Evolutionary conservation across 2,113 vertebrate species (phyloP).

Genomic region (Chloebia gouldiae): DNA sequence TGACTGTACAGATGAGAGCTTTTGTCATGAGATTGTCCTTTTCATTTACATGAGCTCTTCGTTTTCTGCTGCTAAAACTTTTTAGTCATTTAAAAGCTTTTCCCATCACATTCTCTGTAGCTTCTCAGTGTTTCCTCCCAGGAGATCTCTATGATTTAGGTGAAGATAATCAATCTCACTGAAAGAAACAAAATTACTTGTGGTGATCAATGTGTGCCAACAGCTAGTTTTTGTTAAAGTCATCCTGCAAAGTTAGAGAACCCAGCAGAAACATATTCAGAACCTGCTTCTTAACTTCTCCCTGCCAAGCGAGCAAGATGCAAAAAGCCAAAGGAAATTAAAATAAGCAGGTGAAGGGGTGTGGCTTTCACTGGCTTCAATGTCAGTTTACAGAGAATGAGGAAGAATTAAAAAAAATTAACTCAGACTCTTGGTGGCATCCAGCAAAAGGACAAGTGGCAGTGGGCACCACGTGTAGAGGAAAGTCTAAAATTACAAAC

Average conservation of each 20-base stretch:
- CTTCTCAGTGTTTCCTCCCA: not conserved
- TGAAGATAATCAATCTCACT: slow-evolving; percentile 31
- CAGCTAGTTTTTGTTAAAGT: not conserved
- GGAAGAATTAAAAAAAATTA: not conserved
- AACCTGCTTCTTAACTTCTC: not conserved
- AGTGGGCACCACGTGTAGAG: not conserved
- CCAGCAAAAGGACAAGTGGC: not conserved
- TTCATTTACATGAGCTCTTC: not conserved
- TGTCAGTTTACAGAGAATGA: not conserved
- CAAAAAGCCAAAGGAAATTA: not conserved
- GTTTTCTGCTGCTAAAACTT: not conserved
- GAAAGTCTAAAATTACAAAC: not conserved
- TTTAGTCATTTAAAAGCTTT: not conserved
- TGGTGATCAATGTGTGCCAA: not conserved
- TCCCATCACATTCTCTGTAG: not conserved
- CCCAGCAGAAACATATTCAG: not conserved
- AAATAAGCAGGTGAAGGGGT: not conserved
- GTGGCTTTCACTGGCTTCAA: not conserved
- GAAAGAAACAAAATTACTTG: slow-evolving; percentile 30
- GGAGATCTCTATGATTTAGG: not conserved
- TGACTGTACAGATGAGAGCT: not conserved
- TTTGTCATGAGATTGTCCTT: not conserved
- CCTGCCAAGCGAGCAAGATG: not conserved
- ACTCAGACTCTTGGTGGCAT: too few species aligned
- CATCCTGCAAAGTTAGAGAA: not conserved